Base-by-base conservation (phyloP, 64 coral and sea anemone species). In the Catalaphyllia jardinei region DNA sequence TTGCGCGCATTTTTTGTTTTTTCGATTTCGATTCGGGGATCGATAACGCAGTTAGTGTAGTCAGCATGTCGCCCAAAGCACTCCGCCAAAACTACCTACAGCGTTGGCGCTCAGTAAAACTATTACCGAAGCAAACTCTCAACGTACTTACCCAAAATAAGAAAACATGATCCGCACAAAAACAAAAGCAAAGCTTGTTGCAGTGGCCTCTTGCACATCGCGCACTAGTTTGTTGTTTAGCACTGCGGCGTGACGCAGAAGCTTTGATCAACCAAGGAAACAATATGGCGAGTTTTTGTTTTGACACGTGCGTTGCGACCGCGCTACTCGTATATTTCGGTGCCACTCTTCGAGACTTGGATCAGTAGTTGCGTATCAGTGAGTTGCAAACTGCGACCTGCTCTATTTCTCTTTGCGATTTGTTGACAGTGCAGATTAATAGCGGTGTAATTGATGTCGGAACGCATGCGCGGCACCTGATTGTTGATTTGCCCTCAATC, bases 211-310 rank as follows among this genome's bases (percentile, higher is more conserved):
- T 11, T 85, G 60, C 63, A 52, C 63, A 71, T 85, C 38, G 62
- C 35, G 63, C 81, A 22, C 22, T 39, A 2, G 35, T 71, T 22
- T 24, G 79, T 16, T 65, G 59, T 22, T 71, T 71, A n/a, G 20
- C 81, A 50, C 62, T 38, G 30, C 38, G 62, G 63, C 63, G 81
- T 49, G 81, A 71, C 50, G 29, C 6, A 52, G 62, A 19, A 85
- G 16, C 20, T 83, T 49, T 39, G 80, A 46, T 83, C 60, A 29
- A 65, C 60, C 80, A 67, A 65, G 60, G 20, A 60, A 69, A 85
- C 60, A 71, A 85, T 71, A 85, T 85, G 81, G 81, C 62, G 22
- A 51, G 39, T 51, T 71, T 46, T 85, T 85, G 81, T 85, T 85
- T 51, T 85, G 62, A 69, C 63, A 85, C 62, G 62, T 71, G 62